Evolutionary conservation across 1,140 invertebrate species (phyloP), one percentile per base, ranked within the genome.

Genomic region (Aphelinus atriplicis): DNA sequence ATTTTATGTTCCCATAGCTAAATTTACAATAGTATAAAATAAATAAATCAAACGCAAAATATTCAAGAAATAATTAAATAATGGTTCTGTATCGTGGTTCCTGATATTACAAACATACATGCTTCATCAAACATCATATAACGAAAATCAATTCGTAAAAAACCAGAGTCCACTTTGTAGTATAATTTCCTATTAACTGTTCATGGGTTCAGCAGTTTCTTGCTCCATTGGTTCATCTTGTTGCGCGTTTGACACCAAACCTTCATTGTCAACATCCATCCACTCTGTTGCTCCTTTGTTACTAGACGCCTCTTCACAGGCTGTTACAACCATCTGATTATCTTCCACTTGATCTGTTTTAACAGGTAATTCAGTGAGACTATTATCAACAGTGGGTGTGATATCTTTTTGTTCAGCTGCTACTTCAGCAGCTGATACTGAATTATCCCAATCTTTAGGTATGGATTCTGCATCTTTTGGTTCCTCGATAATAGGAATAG

Each of bases 191-290:
- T 79, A 87, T 88, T 87, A 88, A 88, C 86, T 87, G 62, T 80
- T 82, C 57, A 81, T 71, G 51, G 77, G 78, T 67, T 85, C 84
- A 26, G 77, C 79, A 48, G 78, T 69, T 78, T 88, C 87, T 65
- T 87, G 81, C 47, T 88, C 86, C 85, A 88, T 88, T 42, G 84
- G 81, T 73, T 88, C 86, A 43, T 82, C 84, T 7, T 81, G 81
- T 43, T 83, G 81, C 68, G 82, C 79, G 7, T 69, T 77, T 9
- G 79, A 69, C 48, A 79, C 64, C 7, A 81, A 66, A 64, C 81
- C 84, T 43, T 85, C 85, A 48, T 74, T 82, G 51, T 88, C 86
- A 0, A 88, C 80, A n/a, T 87, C 87, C 86, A 88, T 88, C 47
- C 82, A 82, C 66, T 87, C 87, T 6, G 73, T 51, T 43, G 56